These are phyloP conservation scores for Anthoscopus minutus DNA, from an alignment of 2,113 vertebrate genomes.

Conservation along the genomic window DNA sequence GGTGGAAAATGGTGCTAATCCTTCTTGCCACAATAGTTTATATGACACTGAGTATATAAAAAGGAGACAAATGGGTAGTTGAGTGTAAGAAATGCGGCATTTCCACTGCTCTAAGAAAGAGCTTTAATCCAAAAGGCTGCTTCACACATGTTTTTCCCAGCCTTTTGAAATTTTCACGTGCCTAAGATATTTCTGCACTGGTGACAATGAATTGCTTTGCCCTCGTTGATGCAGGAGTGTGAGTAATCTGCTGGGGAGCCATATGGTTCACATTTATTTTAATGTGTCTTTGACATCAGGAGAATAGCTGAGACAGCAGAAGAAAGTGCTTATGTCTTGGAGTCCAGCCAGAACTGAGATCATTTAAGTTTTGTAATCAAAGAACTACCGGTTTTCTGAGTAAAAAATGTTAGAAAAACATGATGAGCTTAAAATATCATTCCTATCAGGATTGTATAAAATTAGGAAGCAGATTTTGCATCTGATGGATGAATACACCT, in stretches of 20 bases:
- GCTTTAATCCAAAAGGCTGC: conserved; percentile 33
- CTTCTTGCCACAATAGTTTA: conserved; percentile 1
- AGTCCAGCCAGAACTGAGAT: conserved; percentile 73
- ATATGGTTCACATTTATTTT: conserved; percentile 88
- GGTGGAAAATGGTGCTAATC: conserved; percentile 54
- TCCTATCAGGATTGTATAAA: conserved; percentile 28
- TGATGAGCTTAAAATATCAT: conserved; percentile 11
- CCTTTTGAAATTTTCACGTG: conserved; percentile 45
- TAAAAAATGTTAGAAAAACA: conserved; percentile 42
- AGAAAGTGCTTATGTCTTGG: conserved; percentile 73
- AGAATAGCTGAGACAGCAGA: conserved; percentile 77
- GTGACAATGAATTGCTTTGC: conserved; percentile 78
- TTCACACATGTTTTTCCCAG: conserved; percentile 9
- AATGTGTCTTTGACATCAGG: conserved; percentile 81
- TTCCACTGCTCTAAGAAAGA: not conserved
- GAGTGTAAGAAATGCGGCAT: conserved; percentile 20
- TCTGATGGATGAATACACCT: not conserved
- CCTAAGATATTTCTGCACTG: conserved; percentile 53
- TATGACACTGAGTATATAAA: conserved; percentile 14
- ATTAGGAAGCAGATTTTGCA: not conserved
- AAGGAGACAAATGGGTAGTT: not conserved
- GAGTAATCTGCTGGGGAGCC: conserved; percentile 71
- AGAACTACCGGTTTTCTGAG: conserved; percentile 26
- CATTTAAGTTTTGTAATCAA: conserved; percentile 70
- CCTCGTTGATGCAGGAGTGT: conserved; percentile 63